Evolutionary conservation across 1,140 invertebrate genomes (phyloP).

Genomic region (Drosophila sp.): DNA sequence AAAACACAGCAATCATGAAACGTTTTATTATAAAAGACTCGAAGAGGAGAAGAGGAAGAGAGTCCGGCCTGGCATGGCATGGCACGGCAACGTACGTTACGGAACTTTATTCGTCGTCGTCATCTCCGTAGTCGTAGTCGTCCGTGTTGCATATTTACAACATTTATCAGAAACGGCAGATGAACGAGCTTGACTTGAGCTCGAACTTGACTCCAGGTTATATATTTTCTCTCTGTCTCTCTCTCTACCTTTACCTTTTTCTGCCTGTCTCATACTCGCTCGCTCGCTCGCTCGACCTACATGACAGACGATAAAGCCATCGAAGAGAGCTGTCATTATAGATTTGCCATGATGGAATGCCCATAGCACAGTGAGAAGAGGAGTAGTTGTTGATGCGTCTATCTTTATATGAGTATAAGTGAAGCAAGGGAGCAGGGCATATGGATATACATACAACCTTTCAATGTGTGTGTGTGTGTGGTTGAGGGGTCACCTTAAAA

Average conservation of each 20-base stretch:
- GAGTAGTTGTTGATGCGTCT: conserved; percentile 52
- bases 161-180: conserved; percentile 37
- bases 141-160: conserved; percentile 47
- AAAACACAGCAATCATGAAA: conserved; percentile 66
- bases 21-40: conserved; percentile 71
- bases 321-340: conserved; percentile 66
- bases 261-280: background rate
- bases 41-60: conserved; percentile 5
- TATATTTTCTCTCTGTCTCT: conserved; percentile 16
- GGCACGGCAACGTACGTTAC: background rate
- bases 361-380: conserved; percentile 34
- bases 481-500: background rate
- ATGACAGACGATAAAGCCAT: conserved; percentile 55
- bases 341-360: conserved; percentile 72
- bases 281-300: conserved; percentile 19
- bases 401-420: conserved; percentile 9
- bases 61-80: background rate
- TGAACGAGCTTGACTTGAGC: conserved; percentile 14
- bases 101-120: conserved; percentile 5
- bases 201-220: conserved; percentile 41
- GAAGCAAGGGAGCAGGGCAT: background rate
- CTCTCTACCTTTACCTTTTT: conserved; percentile 18
- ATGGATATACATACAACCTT: background rate
- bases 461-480: background rate
- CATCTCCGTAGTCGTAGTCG: background rate